A percentile compares a stretch with the other conserved stretches of the same genome.
phyloP scores from a whole-genome alignment of 2,113 vertebrate genomes.

The Mirounga angustirostris region DNA sequence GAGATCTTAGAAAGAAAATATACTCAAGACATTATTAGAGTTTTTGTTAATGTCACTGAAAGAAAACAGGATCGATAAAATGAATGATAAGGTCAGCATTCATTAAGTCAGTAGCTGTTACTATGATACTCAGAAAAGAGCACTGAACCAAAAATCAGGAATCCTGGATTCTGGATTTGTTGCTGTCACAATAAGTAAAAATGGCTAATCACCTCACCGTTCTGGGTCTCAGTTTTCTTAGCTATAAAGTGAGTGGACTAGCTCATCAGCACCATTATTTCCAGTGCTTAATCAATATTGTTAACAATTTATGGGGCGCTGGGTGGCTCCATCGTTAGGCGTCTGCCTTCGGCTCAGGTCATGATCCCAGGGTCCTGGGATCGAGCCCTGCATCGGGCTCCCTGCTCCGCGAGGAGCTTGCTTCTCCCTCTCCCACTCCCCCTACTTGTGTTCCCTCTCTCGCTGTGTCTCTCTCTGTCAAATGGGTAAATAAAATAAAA shows the following conservation, averaged over 20 bases:
- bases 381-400: too few relatives aligned
- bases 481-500: too few relatives aligned
- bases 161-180: neutral
- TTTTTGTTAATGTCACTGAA: neutral
- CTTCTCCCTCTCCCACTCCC: too few relatives aligned
- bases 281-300: neutral
- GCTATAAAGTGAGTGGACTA: neutral
- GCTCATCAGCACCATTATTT: neutral
- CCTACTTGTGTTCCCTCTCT: too few relatives aligned
- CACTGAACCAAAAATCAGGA: neutral
- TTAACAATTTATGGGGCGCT: neutral
- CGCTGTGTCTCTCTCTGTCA: too few relatives aligned
- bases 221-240: neutral
- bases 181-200: neutral
- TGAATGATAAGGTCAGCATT: neutral
- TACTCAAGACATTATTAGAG: neutral
- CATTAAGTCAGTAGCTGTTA: neutral
- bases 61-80: neutral
- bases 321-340: too few relatives aligned
- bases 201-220: neutral
- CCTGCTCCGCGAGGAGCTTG: too few relatives aligned
- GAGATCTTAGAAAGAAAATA: conserved; percentile 20
- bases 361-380: too few relatives aligned
- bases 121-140: neutral
- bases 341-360: too few relatives aligned